Conservation (phyloP, 2,113 vertebrate species). For the Phyllopteryx taeniolatus region DNA sequence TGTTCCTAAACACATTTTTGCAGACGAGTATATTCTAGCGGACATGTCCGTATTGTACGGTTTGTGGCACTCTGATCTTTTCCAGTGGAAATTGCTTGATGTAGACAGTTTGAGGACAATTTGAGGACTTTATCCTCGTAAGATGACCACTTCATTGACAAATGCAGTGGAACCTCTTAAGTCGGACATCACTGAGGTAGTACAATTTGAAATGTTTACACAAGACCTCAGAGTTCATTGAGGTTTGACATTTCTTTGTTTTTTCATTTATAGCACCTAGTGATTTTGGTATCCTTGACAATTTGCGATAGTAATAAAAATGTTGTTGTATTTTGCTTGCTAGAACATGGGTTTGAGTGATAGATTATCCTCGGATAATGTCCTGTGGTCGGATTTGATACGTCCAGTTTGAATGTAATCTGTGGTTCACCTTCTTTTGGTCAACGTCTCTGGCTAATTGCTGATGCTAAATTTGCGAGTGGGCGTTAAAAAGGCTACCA, state of each 20-base stretch:
- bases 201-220: not conserved
- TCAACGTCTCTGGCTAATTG: constrained; percentile 61
- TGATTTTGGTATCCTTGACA: not conserved
- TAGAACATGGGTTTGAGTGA: not conserved
- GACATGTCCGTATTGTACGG: too few relatives aligned
- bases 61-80: too few relatives aligned
- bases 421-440: constrained; percentile 26
- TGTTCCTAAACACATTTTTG: too few relatives aligned
- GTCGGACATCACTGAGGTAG: not conserved
- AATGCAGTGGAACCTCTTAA: not conserved
- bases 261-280: not conserved
- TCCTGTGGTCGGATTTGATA: constrained; percentile 31
- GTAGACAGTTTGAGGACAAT: too few relatives aligned
- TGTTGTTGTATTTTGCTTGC: not conserved
- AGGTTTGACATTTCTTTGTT: not conserved
- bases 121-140: too few relatives aligned
- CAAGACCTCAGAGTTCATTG: not conserved
- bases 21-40: too few relatives aligned
- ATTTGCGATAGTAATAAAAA: not conserved
- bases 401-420: constrained; percentile 48
- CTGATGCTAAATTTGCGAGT: constrained; percentile 47
- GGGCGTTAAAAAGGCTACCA: not conserved
- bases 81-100: too few relatives aligned
- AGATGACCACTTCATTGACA: too few relatives aligned
- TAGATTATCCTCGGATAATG: constrained; percentile 29